Base-by-base conservation (phyloP, 2,113 vertebrate genomes). In the Acanthisitta chloris region DNA sequence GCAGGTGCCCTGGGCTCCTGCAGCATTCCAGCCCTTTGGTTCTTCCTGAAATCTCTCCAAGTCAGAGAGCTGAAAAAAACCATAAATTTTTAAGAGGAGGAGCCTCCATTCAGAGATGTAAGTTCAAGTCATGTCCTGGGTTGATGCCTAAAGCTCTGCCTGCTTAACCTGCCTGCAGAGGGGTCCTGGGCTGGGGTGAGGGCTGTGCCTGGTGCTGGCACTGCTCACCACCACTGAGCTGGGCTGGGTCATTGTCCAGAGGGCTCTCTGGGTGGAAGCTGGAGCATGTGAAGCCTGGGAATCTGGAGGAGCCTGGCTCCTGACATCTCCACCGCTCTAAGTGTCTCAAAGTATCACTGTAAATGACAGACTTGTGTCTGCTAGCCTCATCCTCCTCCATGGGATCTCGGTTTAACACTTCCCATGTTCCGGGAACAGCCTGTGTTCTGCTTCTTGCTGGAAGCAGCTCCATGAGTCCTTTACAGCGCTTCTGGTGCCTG, bases 381-480 rank as follows among this genome's bases (percentile, higher is more conserved):
- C 54, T 81, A 58, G 70, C 92, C 79, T 69, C 86, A 82, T 87
- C 74, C 81, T 74, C 62, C 79, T 90, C 42, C 23, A 10, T 0
- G 9, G 61, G 71, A 58, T 72, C 33, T 51, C 8, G 1, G 54
- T 82, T 34, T 80, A 70, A 86, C 71, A 8, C 76, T 77, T 54
- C 23, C 38, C 2, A 7, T 1, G 0, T 26, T 51, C 15, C 9
- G 13, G 62, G 36, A 58, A 23, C 72, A 58, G 85, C 51, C 78
- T 24, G 59, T 43, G 81, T 72, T 90, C n/a, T 57, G 65, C 80
- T 78, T 51, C 34, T 19, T 25, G 64, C 73, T 89, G 93, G 86
- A 57, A 66, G 67, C 57, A 29, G 43, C 0, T 0, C 57, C 1
- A 1, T 0, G 5, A 72, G n/a, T 10, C n/a, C 61, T 78, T 66